phyloP scores from a whole-genome alignment of 2,888 invertebrate species.

The Malthinus flaveolus region DNA sequence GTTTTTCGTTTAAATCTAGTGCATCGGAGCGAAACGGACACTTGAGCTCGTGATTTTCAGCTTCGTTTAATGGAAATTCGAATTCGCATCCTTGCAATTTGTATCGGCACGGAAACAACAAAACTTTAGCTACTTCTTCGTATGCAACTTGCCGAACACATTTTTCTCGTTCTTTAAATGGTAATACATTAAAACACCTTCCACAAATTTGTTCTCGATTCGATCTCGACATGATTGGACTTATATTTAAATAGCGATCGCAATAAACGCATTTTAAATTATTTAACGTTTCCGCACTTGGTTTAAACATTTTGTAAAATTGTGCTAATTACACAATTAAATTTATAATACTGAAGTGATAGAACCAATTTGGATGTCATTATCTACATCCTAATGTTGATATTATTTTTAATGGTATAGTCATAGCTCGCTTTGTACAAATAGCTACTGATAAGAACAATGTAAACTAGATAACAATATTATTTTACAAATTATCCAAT shows the following conservation, averaged over 20 bases:
- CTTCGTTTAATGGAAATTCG: conserved; percentile 37
- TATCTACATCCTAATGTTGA: too few relatives aligned
- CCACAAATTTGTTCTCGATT: conserved; percentile 42
- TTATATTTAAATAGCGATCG: conserved; percentile 39
- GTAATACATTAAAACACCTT: conserved; percentile 44
- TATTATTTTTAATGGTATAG: too few relatives aligned
- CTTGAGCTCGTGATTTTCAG: conserved; percentile 38
- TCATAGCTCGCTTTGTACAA: too few relatives aligned
- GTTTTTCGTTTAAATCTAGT: conserved; percentile 19
- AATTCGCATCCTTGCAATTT: conserved; percentile 38
- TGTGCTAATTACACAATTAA: too few relatives aligned
- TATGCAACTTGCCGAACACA: conserved; percentile 40
- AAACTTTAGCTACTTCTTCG: conserved; percentile 38
- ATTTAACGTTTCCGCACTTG: conserved; percentile 7
- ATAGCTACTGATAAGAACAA: too few relatives aligned
- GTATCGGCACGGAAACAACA: conserved; percentile 44
- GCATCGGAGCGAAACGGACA: conserved; percentile 38
- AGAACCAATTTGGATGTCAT: too few relatives aligned
- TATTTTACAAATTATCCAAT: too few relatives aligned
- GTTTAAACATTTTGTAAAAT: conserved; percentile 13
- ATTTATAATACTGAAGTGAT: too few relatives aligned
- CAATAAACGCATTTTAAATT: conserved; percentile 30
- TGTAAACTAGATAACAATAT: too few relatives aligned
- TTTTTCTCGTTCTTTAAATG: conserved; percentile 35
- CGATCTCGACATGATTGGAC: conserved; percentile 36